phyloP scores from a whole-genome alignment of 2,797 vertebrate genomes.

The Catostomus latipinnis region DNA sequence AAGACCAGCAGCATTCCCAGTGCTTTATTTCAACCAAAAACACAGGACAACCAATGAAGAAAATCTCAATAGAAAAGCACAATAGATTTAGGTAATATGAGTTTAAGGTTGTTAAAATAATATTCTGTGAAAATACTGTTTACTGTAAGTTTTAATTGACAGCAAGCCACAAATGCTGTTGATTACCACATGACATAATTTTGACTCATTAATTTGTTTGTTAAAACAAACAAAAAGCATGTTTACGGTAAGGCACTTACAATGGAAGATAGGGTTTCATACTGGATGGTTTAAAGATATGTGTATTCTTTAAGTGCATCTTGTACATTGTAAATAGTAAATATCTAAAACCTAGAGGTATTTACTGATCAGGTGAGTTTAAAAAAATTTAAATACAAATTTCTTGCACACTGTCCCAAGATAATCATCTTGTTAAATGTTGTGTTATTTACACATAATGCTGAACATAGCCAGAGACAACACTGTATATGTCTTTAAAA shows the following conservation, averaged over 20 bases:
- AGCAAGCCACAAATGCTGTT: no score
- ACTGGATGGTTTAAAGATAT: no score
- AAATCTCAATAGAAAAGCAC: constrained; percentile 3
- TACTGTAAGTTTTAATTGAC: no score
- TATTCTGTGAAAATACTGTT: no score
- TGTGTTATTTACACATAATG: background rate
- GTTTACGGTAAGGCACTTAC: no score
- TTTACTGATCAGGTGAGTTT: background rate
- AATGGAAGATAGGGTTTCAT: no score
- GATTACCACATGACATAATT: no score
- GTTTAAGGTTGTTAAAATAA: background rate
- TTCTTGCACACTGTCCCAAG: background rate
- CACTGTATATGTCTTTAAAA: background rate
- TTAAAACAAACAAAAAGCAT: no score
- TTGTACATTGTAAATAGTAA: no score
- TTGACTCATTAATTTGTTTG: no score
- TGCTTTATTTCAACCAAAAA: constrained; percentile 36
- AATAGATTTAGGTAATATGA: background rate
- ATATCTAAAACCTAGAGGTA: background rate
- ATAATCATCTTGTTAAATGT: background rate
- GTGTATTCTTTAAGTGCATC: no score
- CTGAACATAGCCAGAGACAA: background rate
- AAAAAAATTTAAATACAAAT: background rate
- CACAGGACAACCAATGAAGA: constrained; percentile 3
- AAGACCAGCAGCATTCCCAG: constrained; percentile 39